Base-by-base conservation (phyloP, 2,888 invertebrate species). In the Diarsia mendica region DNA sequence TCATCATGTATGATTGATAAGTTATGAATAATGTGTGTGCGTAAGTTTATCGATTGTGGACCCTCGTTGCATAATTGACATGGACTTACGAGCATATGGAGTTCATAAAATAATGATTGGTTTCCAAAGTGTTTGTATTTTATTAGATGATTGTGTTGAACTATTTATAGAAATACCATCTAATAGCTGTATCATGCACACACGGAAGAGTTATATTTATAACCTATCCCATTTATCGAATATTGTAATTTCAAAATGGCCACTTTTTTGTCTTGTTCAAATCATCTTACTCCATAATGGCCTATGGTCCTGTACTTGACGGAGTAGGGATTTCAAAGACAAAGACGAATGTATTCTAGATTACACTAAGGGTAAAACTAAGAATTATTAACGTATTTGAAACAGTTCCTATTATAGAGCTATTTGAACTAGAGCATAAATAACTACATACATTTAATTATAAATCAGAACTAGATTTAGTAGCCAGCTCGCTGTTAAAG, bases 401-500 rank as follows among this genome's bases (percentile, higher is more conserved):
- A 58, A 28, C 49, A 11, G 44, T 67, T 23, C 9, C n/a, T 44
- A 33, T 28, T 28, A 28, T 28, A 28, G 28, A 2, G 20, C 20
- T 64, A 20, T 20, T n/a, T 15, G 5, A 10, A 72, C 33, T 49
- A 20, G 33, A 5, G 3, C 33, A 20, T 72, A 79, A 74, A 75
- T 82, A 60, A 81, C 23, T 13, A 68, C 20, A 53, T 49, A 55
- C n/a, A n/a, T n/a, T 64, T 79, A 63, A 71, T 64, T 79, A 77
- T 77, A 80, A 82, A 75, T 75, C 80, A 72, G 58, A 79, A 64
- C 69, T 67, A 69, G 58, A 82, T 79, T 79, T 84, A 80, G 33
- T 49, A 55, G 10, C 53, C 1, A 69, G 33, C 2, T 28, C 28
- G 28, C 23, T 39, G 51, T 67, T 67, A n/a, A 46, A 49, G 49